A percentile compares a stretch with the other conserved stretches of the same genome.
These are phyloP conservation scores for Mimas tiliae DNA, from an alignment of 2,888 invertebrate genomes.

Conservation along the genomic window DNA sequence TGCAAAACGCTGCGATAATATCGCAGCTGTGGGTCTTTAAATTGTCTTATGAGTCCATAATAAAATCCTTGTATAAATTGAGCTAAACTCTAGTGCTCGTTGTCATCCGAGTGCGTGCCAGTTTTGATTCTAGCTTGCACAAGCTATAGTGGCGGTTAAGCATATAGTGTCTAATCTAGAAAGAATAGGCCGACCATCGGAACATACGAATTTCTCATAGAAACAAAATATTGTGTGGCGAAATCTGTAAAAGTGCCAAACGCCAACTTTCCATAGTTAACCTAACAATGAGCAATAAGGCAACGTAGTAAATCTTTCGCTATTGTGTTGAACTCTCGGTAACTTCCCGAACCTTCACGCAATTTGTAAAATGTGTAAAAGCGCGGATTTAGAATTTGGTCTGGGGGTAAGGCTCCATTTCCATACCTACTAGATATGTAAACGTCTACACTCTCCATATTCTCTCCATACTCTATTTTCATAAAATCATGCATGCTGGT, in stretches of 20 bases:
- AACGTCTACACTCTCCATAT: too few relatives aligned
- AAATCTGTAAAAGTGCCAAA: conserved; percentile 19
- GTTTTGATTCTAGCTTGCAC: too few relatives aligned
- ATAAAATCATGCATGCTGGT: too few relatives aligned
- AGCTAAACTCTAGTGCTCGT: too few relatives aligned
- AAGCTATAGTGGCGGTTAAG: too few relatives aligned
- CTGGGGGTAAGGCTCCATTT: not conserved
- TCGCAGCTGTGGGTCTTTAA: too few relatives aligned
- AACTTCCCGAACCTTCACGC: conserved; percentile 16
- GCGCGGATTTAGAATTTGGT: not conserved
- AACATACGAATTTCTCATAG: not conserved
- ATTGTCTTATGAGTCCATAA: too few relatives aligned
- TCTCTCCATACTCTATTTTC: too few relatives aligned
- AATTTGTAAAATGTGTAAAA: not conserved
- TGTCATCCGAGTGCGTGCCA: too few relatives aligned
- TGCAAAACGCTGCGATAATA: too few relatives aligned
- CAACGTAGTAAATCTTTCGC: conserved; percentile 17
- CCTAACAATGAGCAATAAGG: conserved; percentile 18
- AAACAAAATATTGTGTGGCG: not conserved
- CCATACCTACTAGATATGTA: not conserved
- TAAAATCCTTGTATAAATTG: too few relatives aligned
- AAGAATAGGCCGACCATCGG: not conserved
- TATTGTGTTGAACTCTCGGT: conserved; percentile 11
- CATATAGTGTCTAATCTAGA: not conserved
- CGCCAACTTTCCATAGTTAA: conserved; percentile 10